Percentiles rank a stretch among this genome's conserved stretches.
Conservation (phyloP, 2,113 vertebrate species). For the Myotis brandtii region DNA sequence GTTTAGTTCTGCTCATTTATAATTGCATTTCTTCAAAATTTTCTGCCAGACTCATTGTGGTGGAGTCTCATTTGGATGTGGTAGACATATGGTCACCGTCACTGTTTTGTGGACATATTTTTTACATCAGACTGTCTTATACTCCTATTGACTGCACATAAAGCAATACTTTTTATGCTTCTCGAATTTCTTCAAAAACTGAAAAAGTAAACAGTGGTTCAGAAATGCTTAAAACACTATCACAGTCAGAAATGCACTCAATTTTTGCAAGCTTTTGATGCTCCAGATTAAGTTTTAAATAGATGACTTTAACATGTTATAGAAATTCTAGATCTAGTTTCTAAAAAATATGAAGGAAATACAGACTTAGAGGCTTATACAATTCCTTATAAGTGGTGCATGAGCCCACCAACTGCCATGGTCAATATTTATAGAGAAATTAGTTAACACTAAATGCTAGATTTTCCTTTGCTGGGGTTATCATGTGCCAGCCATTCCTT, state of each 20-base stretch:
- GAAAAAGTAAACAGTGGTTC: neutral
- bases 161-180: neutral
- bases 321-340: slow-evolving; percentile 4
- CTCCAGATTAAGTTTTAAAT: neutral
- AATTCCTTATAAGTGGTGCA: neutral
- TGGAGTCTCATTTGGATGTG: neutral
- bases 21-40: neutral
- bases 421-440: neutral
- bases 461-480: neutral
- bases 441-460: neutral
- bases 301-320: neutral
- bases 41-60: neutral
- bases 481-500: neutral
- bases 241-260: slow-evolving; percentile 3
- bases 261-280: neutral
- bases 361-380: neutral
- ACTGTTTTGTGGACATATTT: neutral
- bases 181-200: slow-evolving; percentile 3
- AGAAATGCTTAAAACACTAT: neutral
- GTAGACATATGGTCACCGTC: neutral
- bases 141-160: neutral
- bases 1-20: neutral
- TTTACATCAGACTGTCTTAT: neutral
- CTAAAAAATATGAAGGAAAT: neutral
- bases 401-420: neutral